These are phyloP conservation scores for Ephestia elutella DNA, from an alignment of 1,140 invertebrate species.

Conservation along the genomic window DNA sequence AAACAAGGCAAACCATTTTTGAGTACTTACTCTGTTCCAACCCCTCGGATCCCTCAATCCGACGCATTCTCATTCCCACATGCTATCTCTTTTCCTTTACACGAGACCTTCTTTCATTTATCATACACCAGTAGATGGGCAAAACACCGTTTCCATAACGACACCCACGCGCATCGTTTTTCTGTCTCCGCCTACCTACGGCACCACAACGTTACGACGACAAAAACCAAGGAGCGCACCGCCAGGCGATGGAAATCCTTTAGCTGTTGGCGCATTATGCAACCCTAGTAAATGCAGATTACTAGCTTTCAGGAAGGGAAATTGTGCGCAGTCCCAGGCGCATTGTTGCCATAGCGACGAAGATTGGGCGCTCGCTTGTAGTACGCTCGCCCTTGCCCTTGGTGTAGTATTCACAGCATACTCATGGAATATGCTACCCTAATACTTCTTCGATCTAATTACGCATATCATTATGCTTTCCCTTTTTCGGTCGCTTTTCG, in stretches of 20 bases:
- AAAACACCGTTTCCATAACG: conserved; percentile 56
- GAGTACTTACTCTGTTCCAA: neutral
- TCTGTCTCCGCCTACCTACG: conserved; percentile 27
- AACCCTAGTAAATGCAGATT: conserved; percentile 49
- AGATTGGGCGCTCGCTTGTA: conserved; percentile 6
- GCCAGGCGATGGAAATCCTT: neutral
- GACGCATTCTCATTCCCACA: neutral
- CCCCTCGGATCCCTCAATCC: neutral
- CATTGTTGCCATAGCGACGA: conserved; percentile 22
- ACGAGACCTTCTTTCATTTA: conserved; percentile 33
- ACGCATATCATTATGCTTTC: conserved; percentile 70
- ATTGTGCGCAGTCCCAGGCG: conserved; percentile 25
- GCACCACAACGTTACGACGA: neutral
- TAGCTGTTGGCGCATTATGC: conserved; percentile 22
- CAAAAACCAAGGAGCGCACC: neutral
- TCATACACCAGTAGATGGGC: conserved; percentile 44
- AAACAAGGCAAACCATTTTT: too few relatives aligned
- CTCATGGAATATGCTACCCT: conserved; percentile 59
- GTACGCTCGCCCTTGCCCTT: conserved; percentile 17
- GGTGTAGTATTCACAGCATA: conserved; percentile 13
- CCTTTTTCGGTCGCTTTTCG: conserved; percentile 12
- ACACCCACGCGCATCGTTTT: conserved; percentile 47
- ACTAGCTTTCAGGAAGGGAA: conserved; percentile 64
- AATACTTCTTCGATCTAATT: conserved; percentile 70
- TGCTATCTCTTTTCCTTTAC: neutral